phyloP scores from a whole-genome alignment of 1,140 invertebrate species.

The Phthorimaea operculella region DNA sequence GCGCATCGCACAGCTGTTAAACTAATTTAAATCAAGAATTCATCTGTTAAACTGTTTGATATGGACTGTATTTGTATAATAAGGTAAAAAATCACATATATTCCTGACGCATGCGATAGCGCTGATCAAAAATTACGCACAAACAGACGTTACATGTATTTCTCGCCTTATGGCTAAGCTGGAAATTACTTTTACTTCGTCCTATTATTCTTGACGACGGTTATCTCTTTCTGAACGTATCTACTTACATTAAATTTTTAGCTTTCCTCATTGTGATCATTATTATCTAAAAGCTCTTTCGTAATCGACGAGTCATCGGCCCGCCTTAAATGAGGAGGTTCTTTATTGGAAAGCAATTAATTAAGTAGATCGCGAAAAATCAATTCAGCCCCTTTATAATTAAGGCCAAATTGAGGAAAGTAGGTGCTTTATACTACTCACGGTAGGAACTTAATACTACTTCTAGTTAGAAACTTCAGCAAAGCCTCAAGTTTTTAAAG shows the following conservation, averaged over 20 bases:
- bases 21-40: too few relatives aligned
- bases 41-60: too few relatives aligned
- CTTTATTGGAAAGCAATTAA: background rate
- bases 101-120: too few relatives aligned
- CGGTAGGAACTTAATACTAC: too few relatives aligned
- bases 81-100: too few relatives aligned
- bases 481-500: background rate
- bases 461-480: background rate
- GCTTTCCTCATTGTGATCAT: background rate
- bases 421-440: background rate
- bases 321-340: background rate
- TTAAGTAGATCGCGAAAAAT: background rate
- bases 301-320: background rate
- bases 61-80: too few relatives aligned
- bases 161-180: too few relatives aligned
- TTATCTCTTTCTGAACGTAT: background rate
- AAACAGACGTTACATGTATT: too few relatives aligned
- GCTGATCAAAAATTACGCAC: too few relatives aligned
- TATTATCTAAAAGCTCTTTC: background rate
- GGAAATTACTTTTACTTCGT: slow-evolving; percentile 32
- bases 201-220: slow-evolving; percentile 12
- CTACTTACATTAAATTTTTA: background rate
- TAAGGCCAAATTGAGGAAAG: background rate
- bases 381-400: background rate
- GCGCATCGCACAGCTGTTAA: too few relatives aligned